Conservation (phyloP, 2,113 vertebrate genomes). For the Silurus asotus region DNA sequence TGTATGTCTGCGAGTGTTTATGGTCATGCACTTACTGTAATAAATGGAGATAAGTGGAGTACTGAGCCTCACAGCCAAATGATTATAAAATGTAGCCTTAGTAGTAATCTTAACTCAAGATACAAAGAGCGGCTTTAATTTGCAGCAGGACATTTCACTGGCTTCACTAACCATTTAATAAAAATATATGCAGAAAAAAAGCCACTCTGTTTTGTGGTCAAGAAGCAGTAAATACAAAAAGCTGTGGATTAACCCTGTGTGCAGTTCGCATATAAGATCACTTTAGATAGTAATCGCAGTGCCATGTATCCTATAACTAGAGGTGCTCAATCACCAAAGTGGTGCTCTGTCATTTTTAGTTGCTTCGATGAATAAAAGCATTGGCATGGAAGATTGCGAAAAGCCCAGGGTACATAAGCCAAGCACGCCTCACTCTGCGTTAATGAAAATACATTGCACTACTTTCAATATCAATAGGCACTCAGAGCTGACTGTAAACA, state of each 20-base stretch:
- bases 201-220: not conserved
- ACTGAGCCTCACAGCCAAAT: constrained; percentile 48
- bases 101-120: constrained; percentile 40
- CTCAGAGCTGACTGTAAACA: constrained; percentile 41
- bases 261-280: not conserved
- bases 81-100: constrained; percentile 45
- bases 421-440: constrained; percentile 33
- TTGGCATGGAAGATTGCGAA: constrained; percentile 44
- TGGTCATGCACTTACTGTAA: constrained; percentile 33
- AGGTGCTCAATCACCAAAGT: constrained; percentile 50
- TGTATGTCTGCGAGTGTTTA: constrained; percentile 42
- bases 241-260: not conserved
- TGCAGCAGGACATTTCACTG: constrained; percentile 30
- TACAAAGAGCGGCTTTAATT: constrained; percentile 45
- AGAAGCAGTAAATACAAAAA: not conserved
- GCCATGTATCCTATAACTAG: constrained; percentile 41
- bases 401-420: constrained; percentile 31
- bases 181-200: not conserved
- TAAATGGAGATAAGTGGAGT: constrained; percentile 40
- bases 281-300: constrained; percentile 21
- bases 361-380: constrained; percentile 50
- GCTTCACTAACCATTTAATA: not conserved
- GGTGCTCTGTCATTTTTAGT: constrained; percentile 56
- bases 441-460: constrained; percentile 52
- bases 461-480: constrained; percentile 54